These are phyloP conservation scores for Strigamia crassipes DNA, from an alignment of 2,888 invertebrate species.

Conservation along the genomic window DNA sequence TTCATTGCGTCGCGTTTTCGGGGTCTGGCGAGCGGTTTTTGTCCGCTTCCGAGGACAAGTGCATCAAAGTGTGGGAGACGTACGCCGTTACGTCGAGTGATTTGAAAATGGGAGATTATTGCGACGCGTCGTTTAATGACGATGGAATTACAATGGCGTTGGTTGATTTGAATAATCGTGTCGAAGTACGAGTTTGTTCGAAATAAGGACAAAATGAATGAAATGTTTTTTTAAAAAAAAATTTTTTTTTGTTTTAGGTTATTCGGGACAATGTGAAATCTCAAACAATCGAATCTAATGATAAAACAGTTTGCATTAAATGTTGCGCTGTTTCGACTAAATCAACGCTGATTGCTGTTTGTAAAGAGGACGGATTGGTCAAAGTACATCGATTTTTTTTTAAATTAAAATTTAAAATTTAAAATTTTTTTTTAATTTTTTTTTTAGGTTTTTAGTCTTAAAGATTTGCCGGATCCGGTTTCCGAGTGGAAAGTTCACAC, in stretches of 20 bases:
- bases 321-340: background rate
- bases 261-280: background rate
- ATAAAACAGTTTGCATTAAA: background rate
- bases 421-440: background rate
- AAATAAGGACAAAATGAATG: too few relatives aligned
- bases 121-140: background rate
- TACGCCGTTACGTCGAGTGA: background rate
- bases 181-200: background rate
- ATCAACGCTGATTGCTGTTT: background rate
- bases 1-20: background rate
- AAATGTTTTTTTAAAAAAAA: too few relatives aligned
- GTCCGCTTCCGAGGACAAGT: slow-evolving; percentile 49
- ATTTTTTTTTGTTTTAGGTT: slow-evolving; percentile 5
- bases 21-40: slow-evolving; percentile 42
- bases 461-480: background rate
- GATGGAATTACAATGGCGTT: background rate
- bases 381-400: too few relatives aligned
- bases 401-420: too few relatives aligned
- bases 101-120: slow-evolving; percentile 5
- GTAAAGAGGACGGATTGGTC: background rate
- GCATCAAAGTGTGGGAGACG: slow-evolving; percentile 49
- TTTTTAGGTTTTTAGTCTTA: background rate
- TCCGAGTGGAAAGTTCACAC: background rate
- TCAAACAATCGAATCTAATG: background rate
- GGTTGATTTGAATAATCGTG: background rate